A percentile compares a stretch with the other conserved stretches of the same genome.
Evolutionary conservation across 2,113 vertebrate species (phyloP).

Genomic region (Pedionomus torquatus): DNA sequence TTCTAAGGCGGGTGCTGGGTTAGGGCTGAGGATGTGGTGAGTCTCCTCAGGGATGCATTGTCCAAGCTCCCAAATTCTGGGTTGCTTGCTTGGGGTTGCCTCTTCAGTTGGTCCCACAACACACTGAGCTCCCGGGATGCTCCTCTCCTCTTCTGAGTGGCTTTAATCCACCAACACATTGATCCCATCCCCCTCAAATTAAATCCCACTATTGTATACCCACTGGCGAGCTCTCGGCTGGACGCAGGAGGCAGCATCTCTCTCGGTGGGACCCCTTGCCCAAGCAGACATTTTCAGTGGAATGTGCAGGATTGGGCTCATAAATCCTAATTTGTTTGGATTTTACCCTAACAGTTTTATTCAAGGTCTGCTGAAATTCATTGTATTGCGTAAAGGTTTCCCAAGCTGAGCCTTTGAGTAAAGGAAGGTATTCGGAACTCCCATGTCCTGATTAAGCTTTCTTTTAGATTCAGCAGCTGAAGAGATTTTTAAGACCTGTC

Average conservation of each 20-base stretch:
- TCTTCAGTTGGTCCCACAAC: neutral
- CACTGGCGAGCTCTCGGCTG: neutral
- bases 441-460: neutral
- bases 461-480: neutral
- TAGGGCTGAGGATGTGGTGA: neutral
- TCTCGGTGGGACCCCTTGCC: neutral
- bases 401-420: neutral
- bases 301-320: neutral
- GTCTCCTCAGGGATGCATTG: fast-evolving
- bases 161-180: neutral
- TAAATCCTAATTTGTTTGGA: neutral
- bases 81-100: neutral
- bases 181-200: neutral
- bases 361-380: neutral
- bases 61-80: neutral
- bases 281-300: neutral
- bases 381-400: neutral
- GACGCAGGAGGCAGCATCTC: neutral
- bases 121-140: neutral
- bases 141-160: neutral
- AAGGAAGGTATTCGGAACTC: neutral
- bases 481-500: constrained; percentile 13
- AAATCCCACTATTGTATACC: fast-evolving
- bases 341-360: neutral
- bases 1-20: neutral